These are phyloP conservation scores for Tanaodytes sp. DNA, from an alignment of 2,888 invertebrate genomes.

Conservation along the genomic window DNA sequence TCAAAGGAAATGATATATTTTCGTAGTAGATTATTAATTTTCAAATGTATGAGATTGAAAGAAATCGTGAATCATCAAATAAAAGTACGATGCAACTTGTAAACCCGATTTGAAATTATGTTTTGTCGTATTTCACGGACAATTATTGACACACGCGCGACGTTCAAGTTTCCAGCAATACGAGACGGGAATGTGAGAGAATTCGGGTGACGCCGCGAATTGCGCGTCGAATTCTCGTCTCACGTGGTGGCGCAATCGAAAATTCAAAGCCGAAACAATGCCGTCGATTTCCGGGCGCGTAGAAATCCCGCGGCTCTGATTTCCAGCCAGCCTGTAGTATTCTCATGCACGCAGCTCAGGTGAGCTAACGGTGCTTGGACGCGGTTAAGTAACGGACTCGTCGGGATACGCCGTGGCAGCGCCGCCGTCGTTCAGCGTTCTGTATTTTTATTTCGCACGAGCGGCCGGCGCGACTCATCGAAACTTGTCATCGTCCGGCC, in stretches of 20 bases:
- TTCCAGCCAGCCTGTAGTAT: constrained; percentile 63
- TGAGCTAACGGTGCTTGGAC: constrained; percentile 71
- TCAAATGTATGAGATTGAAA: too few species aligned
- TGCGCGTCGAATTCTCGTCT: constrained; percentile 36
- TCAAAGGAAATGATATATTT: too few species aligned
- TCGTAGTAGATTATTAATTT: too few species aligned
- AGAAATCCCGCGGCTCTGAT: constrained; percentile 39
- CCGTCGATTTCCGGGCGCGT: constrained; percentile 42
- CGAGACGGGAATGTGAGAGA: too few species aligned
- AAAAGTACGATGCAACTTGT: too few species aligned
- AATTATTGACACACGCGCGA: too few species aligned
- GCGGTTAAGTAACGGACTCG: constrained; percentile 72
- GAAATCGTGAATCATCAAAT: too few species aligned
- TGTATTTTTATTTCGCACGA: constrained; percentile 62
- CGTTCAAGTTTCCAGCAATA: too few species aligned
- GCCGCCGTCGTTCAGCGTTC: constrained; percentile 22
- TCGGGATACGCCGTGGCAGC: constrained; percentile 56
- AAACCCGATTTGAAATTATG: too few species aligned
- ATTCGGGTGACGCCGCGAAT: too few species aligned
- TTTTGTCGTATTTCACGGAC: too few species aligned
- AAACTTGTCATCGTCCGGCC: constrained; percentile 37
- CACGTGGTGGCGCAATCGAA: constrained; percentile 38
- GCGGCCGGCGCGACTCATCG: constrained; percentile 39
- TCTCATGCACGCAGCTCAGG: constrained; percentile 69
- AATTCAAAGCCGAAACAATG: constrained; percentile 42